Evolutionary conservation across 1,140 invertebrate genomes (phyloP).

Genomic region (Camponotus pennsylvanicus): DNA sequence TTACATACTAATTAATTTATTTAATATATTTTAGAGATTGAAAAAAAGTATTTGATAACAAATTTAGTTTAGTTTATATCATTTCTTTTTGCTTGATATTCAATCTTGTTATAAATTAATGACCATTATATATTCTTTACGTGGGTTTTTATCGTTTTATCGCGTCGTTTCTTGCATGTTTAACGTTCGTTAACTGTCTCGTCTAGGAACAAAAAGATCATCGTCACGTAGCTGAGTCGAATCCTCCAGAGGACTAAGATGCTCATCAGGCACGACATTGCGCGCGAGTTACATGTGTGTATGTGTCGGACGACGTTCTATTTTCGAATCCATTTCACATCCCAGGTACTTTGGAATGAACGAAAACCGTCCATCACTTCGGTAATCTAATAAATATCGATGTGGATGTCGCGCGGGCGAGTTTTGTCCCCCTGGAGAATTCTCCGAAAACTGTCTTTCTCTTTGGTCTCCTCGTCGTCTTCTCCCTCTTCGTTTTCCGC

Average conservation of each 20-base stretch:
- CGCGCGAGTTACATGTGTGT: not conserved
- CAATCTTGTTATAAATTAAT: not conserved
- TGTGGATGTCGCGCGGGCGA: conserved; percentile 6
- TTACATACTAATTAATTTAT: conserved; percentile 5
- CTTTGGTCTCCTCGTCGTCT: not conserved
- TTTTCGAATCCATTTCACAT: conserved; percentile 8
- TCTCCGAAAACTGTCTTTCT: not conserved
- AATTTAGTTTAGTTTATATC: no score
- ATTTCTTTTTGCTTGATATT: not conserved
- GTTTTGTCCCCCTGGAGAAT: not conserved
- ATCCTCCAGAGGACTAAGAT: not conserved
- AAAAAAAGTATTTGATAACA: not conserved
- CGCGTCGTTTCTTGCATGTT: conserved; percentile 23
- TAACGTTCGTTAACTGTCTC: conserved; percentile 41
- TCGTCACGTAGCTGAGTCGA: conserved; percentile 23
- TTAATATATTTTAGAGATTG: no score
- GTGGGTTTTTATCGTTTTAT: not conserved
- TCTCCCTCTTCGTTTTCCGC: not conserved
- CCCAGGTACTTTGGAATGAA: not conserved
- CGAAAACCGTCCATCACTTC: conserved; percentile 58
- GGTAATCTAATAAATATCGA: conserved; percentile 64
- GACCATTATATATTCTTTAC: not conserved
- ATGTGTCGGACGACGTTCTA: not conserved
- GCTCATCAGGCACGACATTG: not conserved
- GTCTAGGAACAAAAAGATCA: not conserved